Base-by-base conservation (phyloP, 2,113 vertebrate species). In the Archilochus colubris region DNA sequence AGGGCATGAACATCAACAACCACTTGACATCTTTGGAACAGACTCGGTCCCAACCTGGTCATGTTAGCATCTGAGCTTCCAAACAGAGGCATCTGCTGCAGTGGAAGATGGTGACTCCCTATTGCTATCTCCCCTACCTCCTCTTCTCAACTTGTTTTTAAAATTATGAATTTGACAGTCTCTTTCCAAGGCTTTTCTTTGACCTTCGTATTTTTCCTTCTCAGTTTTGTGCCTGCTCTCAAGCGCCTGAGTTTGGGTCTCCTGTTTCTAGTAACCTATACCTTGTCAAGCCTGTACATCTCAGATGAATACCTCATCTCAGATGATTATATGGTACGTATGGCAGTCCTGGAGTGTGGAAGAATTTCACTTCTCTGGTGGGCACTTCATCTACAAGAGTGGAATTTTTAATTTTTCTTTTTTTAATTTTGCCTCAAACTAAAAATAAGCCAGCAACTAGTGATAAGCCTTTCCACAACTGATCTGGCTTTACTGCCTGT, bases 231-330 rank as follows among this genome's bases (percentile, higher is more conserved):
- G 66, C 99, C 99, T 30, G 99, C 99, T 66, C 89, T 99, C 93
- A 98, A 98, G 96, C 98, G 99, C 84, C 98, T 99, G 91, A 91
- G 95, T 89, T 96, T 99, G 95, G 99, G 99, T 80, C 97, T 99
- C 63, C 46, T 98, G 68, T 99, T 98, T 97, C 95, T 99, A 66
- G 91, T 97, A 54, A 98, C 98, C 76, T 99, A 99, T 95, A 98
- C 98, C 33, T 95, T 98, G 93, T 98, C 98, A 36, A 98, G 98
- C 92, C 98, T 98, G 2, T 97, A 98, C 83, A 94, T 98, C 95
- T 95, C 98, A 67, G 99, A 99, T 75, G 98, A 97, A 95, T 99
- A 99, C 97, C 97, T 97, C 92, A 93, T 98, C 91, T 98, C 98
- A 28, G 98, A 99, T 57, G 98, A 99, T 44, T 99, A 98, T n/a